Percentiles rank a stretch among this genome's conserved stretches.
Evolutionary conservation across 2,113 vertebrate genomes (phyloP).

Genomic region (Clarias batrachus): DNA sequence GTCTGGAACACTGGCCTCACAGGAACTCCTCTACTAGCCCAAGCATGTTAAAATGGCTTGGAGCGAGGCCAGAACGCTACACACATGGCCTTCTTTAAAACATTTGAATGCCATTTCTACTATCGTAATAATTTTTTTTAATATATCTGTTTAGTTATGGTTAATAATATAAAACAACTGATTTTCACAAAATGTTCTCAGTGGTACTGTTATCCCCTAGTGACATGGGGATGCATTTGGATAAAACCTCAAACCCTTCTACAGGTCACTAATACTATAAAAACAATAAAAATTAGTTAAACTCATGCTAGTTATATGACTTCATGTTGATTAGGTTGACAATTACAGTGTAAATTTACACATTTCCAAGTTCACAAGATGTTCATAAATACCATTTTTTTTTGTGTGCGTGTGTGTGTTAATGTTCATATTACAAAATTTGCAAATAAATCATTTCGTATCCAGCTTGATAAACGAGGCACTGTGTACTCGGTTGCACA

Average conservation of each 20-base stretch:
- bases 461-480: background rate
- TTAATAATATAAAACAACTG: background rate
- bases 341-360: background rate
- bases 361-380: background rate
- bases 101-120: no score
- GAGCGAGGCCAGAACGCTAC: no score
- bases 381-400: background rate
- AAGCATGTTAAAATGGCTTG: no score
- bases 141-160: background rate
- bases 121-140: no score
- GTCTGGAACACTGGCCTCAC: no score
- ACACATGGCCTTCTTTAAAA: no score
- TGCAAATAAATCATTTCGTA: background rate
- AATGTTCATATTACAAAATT: background rate
- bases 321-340: background rate
- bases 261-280: background rate
- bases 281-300: background rate
- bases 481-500: background rate
- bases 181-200: background rate
- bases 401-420: background rate
- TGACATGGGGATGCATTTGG: background rate
- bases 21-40: no score
- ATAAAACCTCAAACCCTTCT: background rate
- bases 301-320: background rate
- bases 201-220: background rate